Conservation (phyloP, 2,113 vertebrate species). For the Nycticryphes semicollaris region DNA sequence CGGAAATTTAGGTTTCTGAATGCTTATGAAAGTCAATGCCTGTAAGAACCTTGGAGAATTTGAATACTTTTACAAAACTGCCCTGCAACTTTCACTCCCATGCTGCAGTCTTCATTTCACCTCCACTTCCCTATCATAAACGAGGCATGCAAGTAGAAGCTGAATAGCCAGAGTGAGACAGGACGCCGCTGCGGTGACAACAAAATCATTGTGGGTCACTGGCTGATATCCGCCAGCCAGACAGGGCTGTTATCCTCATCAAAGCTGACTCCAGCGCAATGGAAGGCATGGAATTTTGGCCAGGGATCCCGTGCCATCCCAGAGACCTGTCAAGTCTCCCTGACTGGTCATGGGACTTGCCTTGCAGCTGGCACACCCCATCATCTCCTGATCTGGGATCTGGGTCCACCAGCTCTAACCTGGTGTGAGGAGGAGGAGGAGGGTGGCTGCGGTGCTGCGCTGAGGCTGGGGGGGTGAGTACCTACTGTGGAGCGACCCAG, state of each 20-base stretch:
- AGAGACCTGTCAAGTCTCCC: not conserved
- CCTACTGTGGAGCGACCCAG: not conserved
- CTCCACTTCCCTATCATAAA: not conserved
- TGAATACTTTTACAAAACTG: not conserved
- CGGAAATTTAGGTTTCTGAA: not conserved
- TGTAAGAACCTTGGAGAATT: not conserved
- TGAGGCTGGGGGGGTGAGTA: not conserved
- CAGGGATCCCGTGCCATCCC: constrained; percentile 1
- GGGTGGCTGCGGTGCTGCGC: not conserved
- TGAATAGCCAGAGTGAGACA: not conserved
- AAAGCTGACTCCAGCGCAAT: constrained; percentile 23
- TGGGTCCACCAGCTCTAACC: not conserved
- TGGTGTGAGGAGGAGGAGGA: not conserved
- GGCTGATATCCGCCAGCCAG: not conserved
- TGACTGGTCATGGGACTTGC: constrained; percentile 12
- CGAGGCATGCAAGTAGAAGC: not conserved
- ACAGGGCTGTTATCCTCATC: not conserved
- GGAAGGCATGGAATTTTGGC: constrained; percentile 42
- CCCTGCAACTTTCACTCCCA: not conserved
- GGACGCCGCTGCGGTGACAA: not conserved
- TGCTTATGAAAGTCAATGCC: not conserved
- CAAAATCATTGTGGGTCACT: not conserved
- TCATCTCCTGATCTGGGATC: not conserved
- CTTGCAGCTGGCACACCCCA: not conserved
- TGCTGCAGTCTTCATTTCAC: not conserved